phyloP scores from a whole-genome alignment of 2,113 vertebrate genomes.

The Nesospiza acunhae region DNA sequence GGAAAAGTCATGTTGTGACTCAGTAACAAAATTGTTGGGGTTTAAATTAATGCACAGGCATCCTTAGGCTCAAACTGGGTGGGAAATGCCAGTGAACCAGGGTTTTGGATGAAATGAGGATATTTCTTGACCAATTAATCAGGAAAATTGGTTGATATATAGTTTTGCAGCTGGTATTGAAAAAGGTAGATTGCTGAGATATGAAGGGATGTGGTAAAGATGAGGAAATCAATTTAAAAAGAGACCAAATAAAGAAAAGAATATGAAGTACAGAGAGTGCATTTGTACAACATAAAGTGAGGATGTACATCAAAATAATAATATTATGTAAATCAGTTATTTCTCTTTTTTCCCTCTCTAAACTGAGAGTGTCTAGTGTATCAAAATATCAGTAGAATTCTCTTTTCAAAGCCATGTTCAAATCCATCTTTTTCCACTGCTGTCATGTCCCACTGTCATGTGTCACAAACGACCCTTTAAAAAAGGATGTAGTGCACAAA shows the following conservation, averaged over 20 bases:
- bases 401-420: background rate
- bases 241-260: background rate
- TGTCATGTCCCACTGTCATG: background rate
- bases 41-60: background rate
- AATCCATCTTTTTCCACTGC: background rate
- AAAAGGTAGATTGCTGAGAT: background rate
- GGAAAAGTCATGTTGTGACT: background rate
- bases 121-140: background rate
- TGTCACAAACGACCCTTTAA: background rate
- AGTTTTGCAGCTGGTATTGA: conserved; percentile 1
- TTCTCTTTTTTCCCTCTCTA: background rate
- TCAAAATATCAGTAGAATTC: background rate
- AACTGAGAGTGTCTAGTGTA: background rate
- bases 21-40: background rate
- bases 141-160: background rate
- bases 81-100: background rate
- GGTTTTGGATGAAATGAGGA: background rate
- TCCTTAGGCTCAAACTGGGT: background rate
- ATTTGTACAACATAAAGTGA: background rate
- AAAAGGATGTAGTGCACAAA: background rate
- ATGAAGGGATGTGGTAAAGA: background rate
- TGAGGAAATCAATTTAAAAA: background rate
- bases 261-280: background rate
- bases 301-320: background rate
- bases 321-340: background rate